phyloP scores from a whole-genome alignment of 2,797 vertebrate genomes.

The Centroberyx gerrardi region DNA sequence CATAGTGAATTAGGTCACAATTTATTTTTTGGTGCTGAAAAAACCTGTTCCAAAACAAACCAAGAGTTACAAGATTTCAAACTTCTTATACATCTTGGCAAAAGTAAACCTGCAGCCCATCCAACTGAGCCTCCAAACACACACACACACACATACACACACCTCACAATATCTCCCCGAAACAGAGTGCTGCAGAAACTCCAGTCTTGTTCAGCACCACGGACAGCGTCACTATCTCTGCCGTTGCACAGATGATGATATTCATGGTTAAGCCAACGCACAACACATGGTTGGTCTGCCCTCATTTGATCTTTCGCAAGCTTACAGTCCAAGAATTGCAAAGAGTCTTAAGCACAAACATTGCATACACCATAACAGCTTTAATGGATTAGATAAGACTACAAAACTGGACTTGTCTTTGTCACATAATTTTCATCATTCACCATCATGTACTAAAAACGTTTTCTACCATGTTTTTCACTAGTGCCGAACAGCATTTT shows the following conservation, averaged over 20 bases:
- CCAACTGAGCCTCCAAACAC: neutral
- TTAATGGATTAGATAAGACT: conserved; percentile 9
- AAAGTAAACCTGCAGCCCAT: no score
- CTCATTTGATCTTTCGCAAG: neutral
- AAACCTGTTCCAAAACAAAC: neutral
- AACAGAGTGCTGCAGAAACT: neutral
- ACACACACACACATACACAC: neutral
- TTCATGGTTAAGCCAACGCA: neutral
- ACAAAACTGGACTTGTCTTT: neutral
- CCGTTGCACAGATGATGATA: neutral
- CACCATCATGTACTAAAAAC: no score
- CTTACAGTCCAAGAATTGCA: neutral
- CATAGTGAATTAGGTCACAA: conserved; percentile 24
- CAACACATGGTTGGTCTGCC: neutral
- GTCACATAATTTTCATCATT: no score
- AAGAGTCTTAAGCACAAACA: conserved; percentile 2
- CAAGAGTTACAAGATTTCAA: neutral
- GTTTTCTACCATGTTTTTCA: no score
- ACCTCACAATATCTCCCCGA: neutral
- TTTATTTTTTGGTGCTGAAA: neutral
- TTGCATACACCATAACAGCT: neutral
- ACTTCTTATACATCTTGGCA: no score
- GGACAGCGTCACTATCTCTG: conserved; percentile 43
- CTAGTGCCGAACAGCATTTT: neutral
- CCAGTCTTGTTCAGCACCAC: conserved; percentile 58